A percentile compares a stretch with the other conserved stretches of the same genome.
phyloP scores from a whole-genome alignment of 2,888 invertebrate genomes.

The Orthosia gracilis region DNA sequence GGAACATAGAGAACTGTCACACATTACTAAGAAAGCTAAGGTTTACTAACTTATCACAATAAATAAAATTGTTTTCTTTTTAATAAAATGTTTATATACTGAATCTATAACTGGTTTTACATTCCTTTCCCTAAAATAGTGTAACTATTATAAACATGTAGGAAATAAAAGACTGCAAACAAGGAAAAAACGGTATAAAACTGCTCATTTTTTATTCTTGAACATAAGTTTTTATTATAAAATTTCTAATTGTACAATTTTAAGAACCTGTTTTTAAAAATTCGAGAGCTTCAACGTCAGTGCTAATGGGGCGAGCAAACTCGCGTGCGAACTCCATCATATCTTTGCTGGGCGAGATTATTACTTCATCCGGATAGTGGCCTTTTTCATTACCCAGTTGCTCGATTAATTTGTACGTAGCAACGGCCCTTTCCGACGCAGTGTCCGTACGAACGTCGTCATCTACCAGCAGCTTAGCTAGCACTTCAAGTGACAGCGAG shows the following conservation, averaged over 20 bases:
- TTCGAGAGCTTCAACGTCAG: too few relatives aligned
- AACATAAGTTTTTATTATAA: too few relatives aligned
- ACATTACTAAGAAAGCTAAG: constrained; percentile 85
- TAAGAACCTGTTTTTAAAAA: too few relatives aligned
- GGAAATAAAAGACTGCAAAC: too few relatives aligned
- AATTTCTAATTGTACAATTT: too few relatives aligned
- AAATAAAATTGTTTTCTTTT: constrained; percentile 55
- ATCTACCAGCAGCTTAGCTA: neutral
- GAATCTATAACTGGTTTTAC: constrained; percentile 22
- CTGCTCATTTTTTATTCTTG: too few relatives aligned
- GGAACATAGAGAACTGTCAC: constrained; percentile 89
- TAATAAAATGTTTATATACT: constrained; percentile 60
- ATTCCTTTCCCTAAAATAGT: neutral
- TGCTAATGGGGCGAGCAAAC: too few relatives aligned
- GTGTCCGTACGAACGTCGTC: rapidly evolving
- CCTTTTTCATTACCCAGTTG: neutral
- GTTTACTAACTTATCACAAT: constrained; percentile 77
- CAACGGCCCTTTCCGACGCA: neutral
- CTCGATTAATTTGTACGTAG: neutral
- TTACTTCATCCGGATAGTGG: neutral
- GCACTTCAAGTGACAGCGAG: neutral
- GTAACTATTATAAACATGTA: neutral
- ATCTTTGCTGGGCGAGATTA: too few relatives aligned
- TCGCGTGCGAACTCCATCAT: too few relatives aligned
- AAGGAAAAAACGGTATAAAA: too few relatives aligned